phyloP scores from a whole-genome alignment of 1,140 invertebrate species.

The Subanguina moxae region DNA sequence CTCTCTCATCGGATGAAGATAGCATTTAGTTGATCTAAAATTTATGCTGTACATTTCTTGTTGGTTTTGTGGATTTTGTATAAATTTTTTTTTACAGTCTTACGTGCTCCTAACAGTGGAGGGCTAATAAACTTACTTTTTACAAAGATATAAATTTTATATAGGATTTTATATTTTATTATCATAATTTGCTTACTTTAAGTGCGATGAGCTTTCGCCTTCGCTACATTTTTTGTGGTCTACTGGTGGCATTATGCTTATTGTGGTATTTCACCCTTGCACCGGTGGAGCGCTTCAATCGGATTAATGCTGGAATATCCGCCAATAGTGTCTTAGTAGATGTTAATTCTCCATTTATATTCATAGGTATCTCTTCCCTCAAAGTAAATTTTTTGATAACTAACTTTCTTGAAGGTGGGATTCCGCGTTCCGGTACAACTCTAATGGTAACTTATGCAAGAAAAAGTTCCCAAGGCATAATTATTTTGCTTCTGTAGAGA shows the following conservation, averaged over 20 bases:
- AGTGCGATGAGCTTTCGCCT: slow-evolving; percentile 13
- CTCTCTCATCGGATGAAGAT: neutral
- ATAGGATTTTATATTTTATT: too few species aligned
- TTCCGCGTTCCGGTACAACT: slow-evolving; percentile 40
- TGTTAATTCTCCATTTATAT: slow-evolving; percentile 23
- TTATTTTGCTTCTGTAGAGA: slow-evolving; percentile 66
- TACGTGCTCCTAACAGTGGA: too few species aligned
- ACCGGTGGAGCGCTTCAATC: neutral
- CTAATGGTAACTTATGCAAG: too few species aligned
- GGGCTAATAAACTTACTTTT: too few species aligned
- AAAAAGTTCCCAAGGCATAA: slow-evolving; percentile 39
- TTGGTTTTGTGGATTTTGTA: neutral
- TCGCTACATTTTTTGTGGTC: slow-evolving; percentile 13
- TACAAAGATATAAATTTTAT: too few species aligned
- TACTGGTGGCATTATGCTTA: slow-evolving; percentile 7
- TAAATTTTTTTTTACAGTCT: slow-evolving; percentile 6
- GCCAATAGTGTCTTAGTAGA: neutral
- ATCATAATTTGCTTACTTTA: neutral
- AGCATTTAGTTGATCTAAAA: neutral
- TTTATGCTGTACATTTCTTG: slow-evolving; percentile 1
- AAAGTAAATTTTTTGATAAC: neutral
- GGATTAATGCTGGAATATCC: neutral
- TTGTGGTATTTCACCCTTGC: slow-evolving; percentile 14
- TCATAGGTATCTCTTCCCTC: slow-evolving; percentile 15
- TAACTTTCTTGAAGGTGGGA: slow-evolving; percentile 40